Conservation (phyloP, 2,888 invertebrate genomes). For the Chymomyza caudatula region DNA sequence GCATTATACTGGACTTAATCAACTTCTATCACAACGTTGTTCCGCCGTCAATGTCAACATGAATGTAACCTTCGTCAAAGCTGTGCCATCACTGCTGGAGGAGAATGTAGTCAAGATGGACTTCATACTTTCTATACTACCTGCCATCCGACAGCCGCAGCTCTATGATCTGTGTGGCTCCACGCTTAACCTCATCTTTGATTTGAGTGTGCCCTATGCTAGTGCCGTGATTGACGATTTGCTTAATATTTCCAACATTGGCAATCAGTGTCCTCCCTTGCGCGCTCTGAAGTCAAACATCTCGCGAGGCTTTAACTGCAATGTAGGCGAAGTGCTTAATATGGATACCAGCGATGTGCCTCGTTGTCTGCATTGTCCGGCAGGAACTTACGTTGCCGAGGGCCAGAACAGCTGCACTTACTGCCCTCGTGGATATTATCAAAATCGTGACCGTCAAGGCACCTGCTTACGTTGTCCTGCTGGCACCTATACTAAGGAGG, state of each 20-base stretch:
- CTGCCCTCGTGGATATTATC: conserved; percentile 95
- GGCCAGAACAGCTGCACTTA: conserved; percentile 94
- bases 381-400: conserved; percentile 94
- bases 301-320: conserved; percentile 94
- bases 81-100: conserved; percentile 87
- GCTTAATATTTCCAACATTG: conserved; percentile 91
- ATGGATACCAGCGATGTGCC: conserved; percentile 95
- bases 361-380: conserved; percentile 96
- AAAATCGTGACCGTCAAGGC: conserved; percentile 93
- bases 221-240: conserved; percentile 93
- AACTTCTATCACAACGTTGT: conserved; percentile 91
- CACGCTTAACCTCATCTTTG: conserved; percentile 94
- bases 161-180: conserved; percentile 97
- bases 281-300: conserved; percentile 91
- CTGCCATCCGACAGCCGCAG: conserved; percentile 92
- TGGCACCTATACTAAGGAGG: conserved; percentile 94
- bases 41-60: conserved; percentile 96
- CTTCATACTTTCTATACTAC: conserved; percentile 91
- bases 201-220: conserved; percentile 94
- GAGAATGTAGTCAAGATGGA: conserved; percentile 94
- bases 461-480: conserved; percentile 93
- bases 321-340: conserved; percentile 94
- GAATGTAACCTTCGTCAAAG: conserved; percentile 93
- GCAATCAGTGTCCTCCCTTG: conserved; percentile 94
- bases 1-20: conserved; percentile 88